phyloP scores from a whole-genome alignment of 2,888 invertebrate genomes.

The Girardia tigrina region DNA sequence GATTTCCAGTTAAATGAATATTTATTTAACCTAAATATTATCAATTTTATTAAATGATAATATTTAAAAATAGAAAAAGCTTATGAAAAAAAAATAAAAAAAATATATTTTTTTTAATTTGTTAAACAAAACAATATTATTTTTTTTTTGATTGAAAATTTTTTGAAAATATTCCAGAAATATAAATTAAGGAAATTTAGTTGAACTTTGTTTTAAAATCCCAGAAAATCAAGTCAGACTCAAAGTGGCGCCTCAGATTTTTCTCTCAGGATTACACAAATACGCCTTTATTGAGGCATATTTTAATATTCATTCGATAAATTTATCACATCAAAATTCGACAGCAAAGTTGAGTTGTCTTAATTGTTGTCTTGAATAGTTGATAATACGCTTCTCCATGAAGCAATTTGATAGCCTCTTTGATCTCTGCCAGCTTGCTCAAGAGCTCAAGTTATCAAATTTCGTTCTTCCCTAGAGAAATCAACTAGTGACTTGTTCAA shows the following conservation, averaged over 20 bases:
- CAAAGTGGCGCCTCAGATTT: conserved; percentile 14
- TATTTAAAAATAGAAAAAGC: too few species aligned
- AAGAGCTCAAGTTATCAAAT: conserved; percentile 23
- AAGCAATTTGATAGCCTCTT: conserved; percentile 20
- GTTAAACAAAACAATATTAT: too few species aligned
- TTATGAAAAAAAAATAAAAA: too few species aligned
- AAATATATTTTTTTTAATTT: too few species aligned
- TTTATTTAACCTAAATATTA: too few species aligned
- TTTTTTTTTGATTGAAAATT: too few species aligned
- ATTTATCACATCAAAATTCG: conserved; percentile 20
- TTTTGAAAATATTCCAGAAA: too few species aligned
- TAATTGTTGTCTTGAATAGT: conserved; percentile 23
- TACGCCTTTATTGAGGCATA: not conserved
- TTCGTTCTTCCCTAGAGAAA: conserved; percentile 4
- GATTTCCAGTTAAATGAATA: too few species aligned
- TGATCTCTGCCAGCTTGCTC: conserved; percentile 16
- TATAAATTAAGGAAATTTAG: too few species aligned
- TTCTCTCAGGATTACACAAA: not conserved
- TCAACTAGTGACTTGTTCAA: conserved; percentile 1
- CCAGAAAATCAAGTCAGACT: too few species aligned
- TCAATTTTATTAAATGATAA: too few species aligned
- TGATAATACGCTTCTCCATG: conserved; percentile 18
- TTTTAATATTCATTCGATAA: conserved; percentile 11
- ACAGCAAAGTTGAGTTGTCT: conserved; percentile 23
- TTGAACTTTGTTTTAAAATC: too few species aligned